Evolutionary conservation across 2,113 vertebrate genomes (phyloP), one percentile per base, ranked within the genome.

Genomic region (Balaeniceps rex): DNA sequence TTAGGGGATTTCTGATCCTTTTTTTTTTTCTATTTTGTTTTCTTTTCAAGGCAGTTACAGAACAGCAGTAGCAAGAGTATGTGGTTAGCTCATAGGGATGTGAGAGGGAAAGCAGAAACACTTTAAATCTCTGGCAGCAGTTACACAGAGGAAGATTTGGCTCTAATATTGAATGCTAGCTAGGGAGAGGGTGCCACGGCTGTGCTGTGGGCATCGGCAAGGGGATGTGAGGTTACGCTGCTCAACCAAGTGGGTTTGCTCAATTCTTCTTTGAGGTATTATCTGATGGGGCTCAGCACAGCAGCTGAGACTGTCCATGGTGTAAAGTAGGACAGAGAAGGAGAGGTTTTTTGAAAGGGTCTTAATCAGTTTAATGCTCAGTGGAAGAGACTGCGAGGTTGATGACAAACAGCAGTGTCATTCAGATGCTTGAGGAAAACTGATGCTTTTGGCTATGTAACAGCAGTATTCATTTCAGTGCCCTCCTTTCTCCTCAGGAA

Each of bases 101-200:
- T 97, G 95, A 97, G 96, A 97, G 80, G 94, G 94, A 97, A 97
- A 97, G 94, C 83, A 97, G 96, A 97, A 98, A 96, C 71, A 57
- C 19, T 88, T 89, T 38, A 78, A 42, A 87, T 54, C 79, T 94
- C 46, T 54, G 40, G 26, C 68, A 91, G 51, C 55, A 88, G 58
- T 83, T 74, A 79, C 74, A 63, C 5, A 76, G 78, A 31, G 31
- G 80, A 93, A 80, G 36, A 70, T 78, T 65, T 79, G 74, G 31
- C 38, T 94, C 34, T 72, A 68, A 69, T 55, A 75, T 36, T n/a
- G 60, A 86, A 44, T 31, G 7, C 11, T 55, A 34, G 29, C 28
- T 83, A 7, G 1, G 10, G 57, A 11, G 2, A 88, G 64, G n/a
- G 54, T 65, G 66, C 19, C 75, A 11, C 0, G 1, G 58, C 25